These are phyloP conservation scores for Siphamia tubifer DNA, from an alignment of 2,113 vertebrate genomes.

Conservation along the genomic window DNA sequence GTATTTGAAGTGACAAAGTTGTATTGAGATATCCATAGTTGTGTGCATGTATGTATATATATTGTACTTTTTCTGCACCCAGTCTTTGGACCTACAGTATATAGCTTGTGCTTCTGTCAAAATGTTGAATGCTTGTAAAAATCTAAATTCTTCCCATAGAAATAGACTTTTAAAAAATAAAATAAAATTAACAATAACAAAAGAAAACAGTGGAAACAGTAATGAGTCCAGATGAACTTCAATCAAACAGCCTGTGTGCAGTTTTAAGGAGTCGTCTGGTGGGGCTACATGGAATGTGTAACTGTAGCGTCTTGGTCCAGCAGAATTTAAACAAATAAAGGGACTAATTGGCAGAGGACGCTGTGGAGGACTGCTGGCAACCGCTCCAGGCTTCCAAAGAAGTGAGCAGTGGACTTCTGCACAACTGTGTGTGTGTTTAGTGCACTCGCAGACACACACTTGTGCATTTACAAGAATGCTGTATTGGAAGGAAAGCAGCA, in stretches of 20 bases:
- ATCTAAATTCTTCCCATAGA: no score
- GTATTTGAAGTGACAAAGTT: no score
- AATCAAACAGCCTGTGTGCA: constrained; percentile 26
- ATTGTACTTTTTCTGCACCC: no score
- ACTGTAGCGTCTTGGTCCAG: constrained; percentile 30
- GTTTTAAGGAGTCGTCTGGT: constrained; percentile 17
- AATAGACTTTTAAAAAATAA: no score
- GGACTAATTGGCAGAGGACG: constrained; percentile 66
- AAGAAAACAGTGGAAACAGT: background rate
- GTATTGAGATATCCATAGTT: no score
- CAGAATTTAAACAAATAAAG: constrained; percentile 67
- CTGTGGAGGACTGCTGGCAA: constrained; percentile 56
- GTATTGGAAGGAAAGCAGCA: background rate
- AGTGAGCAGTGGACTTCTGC: constrained; percentile 13
- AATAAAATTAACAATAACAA: background rate
- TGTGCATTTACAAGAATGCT: background rate
- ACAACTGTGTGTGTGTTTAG: background rate
- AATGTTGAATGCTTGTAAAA: no score
- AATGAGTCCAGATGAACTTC: background rate
- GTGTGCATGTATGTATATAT: no score
- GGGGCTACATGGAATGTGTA: constrained; percentile 17
- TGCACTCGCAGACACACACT: background rate
- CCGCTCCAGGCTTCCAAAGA: constrained; percentile 51
- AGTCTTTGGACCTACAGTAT: no score
- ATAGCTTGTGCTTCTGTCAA: no score